These are phyloP conservation scores for Cydia fagiglandana DNA, from an alignment of 1,140 invertebrate species.

Conservation along the genomic window DNA sequence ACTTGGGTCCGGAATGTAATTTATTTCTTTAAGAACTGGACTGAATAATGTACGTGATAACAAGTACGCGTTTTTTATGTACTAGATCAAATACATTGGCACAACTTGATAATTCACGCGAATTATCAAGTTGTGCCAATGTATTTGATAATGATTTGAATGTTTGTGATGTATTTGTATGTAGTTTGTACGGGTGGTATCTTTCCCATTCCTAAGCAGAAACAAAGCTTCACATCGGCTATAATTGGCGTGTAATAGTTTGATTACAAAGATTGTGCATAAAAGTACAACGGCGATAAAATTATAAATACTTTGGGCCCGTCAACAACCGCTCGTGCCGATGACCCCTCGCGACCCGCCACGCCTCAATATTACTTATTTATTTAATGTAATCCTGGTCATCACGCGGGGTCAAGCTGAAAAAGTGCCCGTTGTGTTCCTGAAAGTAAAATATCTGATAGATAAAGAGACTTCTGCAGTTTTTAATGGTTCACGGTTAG, in stretches of 20 bases:
- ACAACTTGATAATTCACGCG: too few relatives aligned
- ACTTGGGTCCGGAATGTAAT: neutral
- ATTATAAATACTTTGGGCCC: neutral
- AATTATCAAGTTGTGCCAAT: too few relatives aligned
- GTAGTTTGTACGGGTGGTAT: too few relatives aligned
- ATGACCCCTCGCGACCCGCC: constrained; percentile 3
- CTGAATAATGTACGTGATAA: too few relatives aligned
- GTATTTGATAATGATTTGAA: too few relatives aligned
- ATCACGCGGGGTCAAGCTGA: neutral
- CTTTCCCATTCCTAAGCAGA: too few relatives aligned
- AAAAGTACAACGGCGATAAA: neutral
- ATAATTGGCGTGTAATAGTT: neutral
- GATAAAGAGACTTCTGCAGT: too few relatives aligned
- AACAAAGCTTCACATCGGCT: neutral
- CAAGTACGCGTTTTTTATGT: too few relatives aligned
- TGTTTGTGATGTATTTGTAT: too few relatives aligned
- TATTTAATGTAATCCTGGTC: constrained; percentile 9
- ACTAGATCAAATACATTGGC: too few relatives aligned
- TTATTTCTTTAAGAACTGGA: too few relatives aligned
- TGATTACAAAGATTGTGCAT: constrained; percentile 10
- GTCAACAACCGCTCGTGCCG: constrained; percentile 23
- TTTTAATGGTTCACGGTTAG: too few relatives aligned
- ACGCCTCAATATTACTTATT: constrained; percentile 24
- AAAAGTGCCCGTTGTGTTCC: neutral
- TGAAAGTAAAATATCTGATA: neutral